A percentile compares a stretch with the other conserved stretches of the same genome.
Conservation (phyloP, 2,797 vertebrate species). For the Enteromius treurensis region DNA sequence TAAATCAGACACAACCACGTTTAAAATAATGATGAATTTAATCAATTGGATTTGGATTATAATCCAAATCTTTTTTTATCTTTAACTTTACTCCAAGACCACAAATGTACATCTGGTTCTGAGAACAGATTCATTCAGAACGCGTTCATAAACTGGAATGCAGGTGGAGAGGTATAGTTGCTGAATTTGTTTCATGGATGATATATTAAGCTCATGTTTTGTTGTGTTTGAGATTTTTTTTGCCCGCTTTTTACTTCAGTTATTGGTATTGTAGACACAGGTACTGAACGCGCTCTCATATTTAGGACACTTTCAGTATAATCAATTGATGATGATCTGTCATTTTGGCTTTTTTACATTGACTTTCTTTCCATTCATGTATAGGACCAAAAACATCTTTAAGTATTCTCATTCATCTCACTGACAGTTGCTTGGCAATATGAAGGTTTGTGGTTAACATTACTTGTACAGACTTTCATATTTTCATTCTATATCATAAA, state of each 20-base stretch:
- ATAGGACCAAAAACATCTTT: not conserved
- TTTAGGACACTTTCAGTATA: not conserved
- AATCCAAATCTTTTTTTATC: not conserved
- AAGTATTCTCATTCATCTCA: not conserved
- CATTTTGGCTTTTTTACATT: not conserved
- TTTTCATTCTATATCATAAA: not conserved
- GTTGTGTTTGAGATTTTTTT: conserved; percentile 16
- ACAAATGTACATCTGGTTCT: not conserved
- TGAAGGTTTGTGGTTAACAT: not conserved
- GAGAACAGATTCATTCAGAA: not conserved
- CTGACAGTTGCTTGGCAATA: conserved; percentile 5
- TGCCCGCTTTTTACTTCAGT: conserved; percentile 56
- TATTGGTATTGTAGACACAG: not conserved
- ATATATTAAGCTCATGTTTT: not conserved
- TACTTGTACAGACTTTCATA: not conserved
- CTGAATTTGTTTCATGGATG: not conserved
- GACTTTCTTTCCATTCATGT: not conserved
- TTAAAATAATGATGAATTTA: not conserved
- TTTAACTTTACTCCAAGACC: not conserved
- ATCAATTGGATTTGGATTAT: not conserved
- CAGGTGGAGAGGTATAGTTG: not conserved
- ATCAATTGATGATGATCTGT: not conserved
- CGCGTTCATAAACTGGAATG: not conserved
- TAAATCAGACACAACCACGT: not conserved
- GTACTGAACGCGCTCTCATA: not conserved